Base-by-base conservation (phyloP, 2,113 vertebrate genomes). In the Craseonycteris thonglongyai region DNA sequence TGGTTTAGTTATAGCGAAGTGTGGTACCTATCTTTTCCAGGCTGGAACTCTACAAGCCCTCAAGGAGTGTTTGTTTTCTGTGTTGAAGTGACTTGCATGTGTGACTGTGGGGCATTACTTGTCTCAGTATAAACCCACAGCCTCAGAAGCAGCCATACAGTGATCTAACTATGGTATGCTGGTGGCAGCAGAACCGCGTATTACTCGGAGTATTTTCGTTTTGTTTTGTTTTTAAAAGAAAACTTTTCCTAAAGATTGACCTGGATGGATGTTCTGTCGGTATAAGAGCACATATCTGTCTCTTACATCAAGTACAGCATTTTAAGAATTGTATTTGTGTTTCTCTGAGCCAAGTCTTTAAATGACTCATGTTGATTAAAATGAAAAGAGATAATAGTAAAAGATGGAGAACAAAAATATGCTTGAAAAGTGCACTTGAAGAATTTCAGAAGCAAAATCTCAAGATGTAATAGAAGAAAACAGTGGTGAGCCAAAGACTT, bases 381-480 rank as follows among this genome's bases (percentile, higher is more conserved):
- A 66, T 45, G 24, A 96, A 76, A 47, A 85, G 22, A 58, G 38
- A 47, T 54, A 61, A 76, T 38, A 54, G 22, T 22, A 24, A 42
- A 74, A 91, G 19, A 54, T n/a, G 24, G 35, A 71, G 47, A 87
- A 63, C 9, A 63, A 83, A 80, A 30, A 68, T 49, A n/a, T 26
- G 9, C 68, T 42, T 66, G 38, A 66, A 26, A 81, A 66, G 7
- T 68, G 5, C 5, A 18, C 42, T 11, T 28, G 14, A 83, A 66
- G 3, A 75, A 9, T 78, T 78, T 78, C 10, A 90, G 80, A 92
- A 75, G 6, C 26, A 92, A 95, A 65, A 35, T 49, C 61, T 65
- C 28, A 71, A 92, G 69, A 63, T 74, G 26, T 28, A 33, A 72
- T 56, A 79, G 65, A 92, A 90, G 88, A 90, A 93, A 95, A 86